A percentile compares a stretch with the other conserved stretches of the same genome.
phyloP scores from a whole-genome alignment of 1,140 invertebrate species.

The Drosophila trapezifrons region DNA sequence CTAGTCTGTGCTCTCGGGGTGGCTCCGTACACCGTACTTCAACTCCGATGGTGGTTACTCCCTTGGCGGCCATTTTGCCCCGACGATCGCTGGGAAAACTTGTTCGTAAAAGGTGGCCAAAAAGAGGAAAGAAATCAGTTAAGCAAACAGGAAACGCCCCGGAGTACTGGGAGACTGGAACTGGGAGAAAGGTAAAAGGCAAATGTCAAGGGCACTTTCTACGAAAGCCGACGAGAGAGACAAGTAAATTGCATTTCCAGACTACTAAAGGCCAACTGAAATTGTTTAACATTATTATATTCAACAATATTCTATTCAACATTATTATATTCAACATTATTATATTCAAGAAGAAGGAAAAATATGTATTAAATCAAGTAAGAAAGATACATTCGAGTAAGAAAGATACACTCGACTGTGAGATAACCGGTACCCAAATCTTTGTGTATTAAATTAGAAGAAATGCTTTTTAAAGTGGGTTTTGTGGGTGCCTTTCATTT shows the following conservation, averaged over 20 bases:
- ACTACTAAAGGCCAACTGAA: background rate
- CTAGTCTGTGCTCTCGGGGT: conserved; percentile 60
- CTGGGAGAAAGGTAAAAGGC: conserved; percentile 47
- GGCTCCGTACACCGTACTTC: conserved; percentile 17
- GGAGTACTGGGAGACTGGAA: conserved; percentile 12
- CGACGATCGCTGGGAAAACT: conserved; percentile 59
- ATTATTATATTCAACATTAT: too few relatives aligned
- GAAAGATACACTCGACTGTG: too few relatives aligned
- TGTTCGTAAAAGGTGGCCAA: conserved; percentile 47
- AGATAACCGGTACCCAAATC: too few relatives aligned
- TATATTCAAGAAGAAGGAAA: background rate
- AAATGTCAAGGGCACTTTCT: conserved; percentile 74
- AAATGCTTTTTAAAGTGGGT: too few relatives aligned
- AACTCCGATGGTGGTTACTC: conserved; percentile 25
- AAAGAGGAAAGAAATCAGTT: conserved; percentile 75
- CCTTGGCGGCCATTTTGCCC: conserved; percentile 63
- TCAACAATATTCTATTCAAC: too few relatives aligned
- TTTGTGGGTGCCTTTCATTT: too few relatives aligned
- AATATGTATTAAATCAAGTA: background rate
- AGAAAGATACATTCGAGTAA: too few relatives aligned
- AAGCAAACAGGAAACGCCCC: conserved; percentile 64
- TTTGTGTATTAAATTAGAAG: too few relatives aligned
- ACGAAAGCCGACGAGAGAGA: background rate
- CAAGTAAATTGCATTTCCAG: conserved; percentile 23
- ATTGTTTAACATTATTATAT: background rate